Evolutionary conservation across 2,797 vertebrate species (phyloP), one percentile per base, ranked within the genome.

Genomic region (Melanotaenia parkinsoni): DNA sequence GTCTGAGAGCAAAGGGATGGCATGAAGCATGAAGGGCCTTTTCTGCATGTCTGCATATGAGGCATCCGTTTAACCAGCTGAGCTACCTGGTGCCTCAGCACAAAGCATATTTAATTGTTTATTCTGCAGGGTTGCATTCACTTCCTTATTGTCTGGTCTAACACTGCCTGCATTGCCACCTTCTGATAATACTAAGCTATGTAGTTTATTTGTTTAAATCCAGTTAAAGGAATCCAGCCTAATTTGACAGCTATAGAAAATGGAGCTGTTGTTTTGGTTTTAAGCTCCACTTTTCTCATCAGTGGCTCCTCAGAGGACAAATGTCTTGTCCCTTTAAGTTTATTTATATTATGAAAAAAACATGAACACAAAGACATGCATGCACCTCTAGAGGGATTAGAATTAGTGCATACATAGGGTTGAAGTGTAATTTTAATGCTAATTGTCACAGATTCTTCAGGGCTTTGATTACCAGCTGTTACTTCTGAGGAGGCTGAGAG

Each of bases 391-490:
- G 10, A 33, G 30, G 62, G 66, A 77, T 71, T 28, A 74, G 59
- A 64, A 38, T 57, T 30, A 37, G 5, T 37, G 43, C 38, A 28
- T 72, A 50, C 69, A 63, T 67, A 62, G 58, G 38, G 62, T 14
- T 76, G 54, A 74, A 81, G 81, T 76, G 71, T 66, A 77, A 80
- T 86, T 58, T 69, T 74, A 75, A 76, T 81, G 54, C 28, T 84
- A 87, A 90, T 84, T 82, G 80, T 74, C 72, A 70, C 67, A 72
- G 70, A 71, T 33, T 61, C 77, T 83, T 62, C 58, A 24, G 68
- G 67, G 71, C 67, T 70, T 56, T 92, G 88, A 89, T 93, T 90
- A 83, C 77, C 63, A 78, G 72, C 70, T 28, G 61, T 77, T 72
- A 65, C 80, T 84, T 76, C 70, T 91, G 84, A 85, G 79, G 63